A percentile compares a stretch with the other conserved stretches of the same genome.
Conservation (phyloP, 2,113 vertebrate species). For the Peromyscus maniculatus region DNA sequence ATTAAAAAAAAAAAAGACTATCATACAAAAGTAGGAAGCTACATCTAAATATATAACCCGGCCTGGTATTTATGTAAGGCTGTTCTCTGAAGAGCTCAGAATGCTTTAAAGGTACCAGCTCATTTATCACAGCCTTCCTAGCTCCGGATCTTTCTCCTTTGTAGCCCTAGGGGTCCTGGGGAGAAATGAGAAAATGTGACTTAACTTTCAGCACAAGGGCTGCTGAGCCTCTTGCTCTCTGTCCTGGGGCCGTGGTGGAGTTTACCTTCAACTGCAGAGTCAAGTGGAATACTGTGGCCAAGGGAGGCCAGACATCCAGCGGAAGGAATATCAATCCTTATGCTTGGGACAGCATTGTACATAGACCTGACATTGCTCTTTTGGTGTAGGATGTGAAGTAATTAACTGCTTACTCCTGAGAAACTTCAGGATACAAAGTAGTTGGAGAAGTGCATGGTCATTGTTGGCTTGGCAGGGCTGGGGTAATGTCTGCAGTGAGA, state of each 20-base stretch:
- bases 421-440: neutral
- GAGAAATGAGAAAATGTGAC: constrained; percentile 24
- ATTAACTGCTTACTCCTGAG: neutral
- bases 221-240: neutral
- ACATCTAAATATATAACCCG: constrained; percentile 77
- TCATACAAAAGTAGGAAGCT: constrained; percentile 77
- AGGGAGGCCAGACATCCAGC: neutral
- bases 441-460: neutral
- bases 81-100: constrained; percentile 71
- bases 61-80: constrained; percentile 81
- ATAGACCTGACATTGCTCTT: neutral
- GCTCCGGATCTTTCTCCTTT: constrained; percentile 31
- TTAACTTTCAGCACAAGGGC: neutral
- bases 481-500: neutral
- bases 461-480: neutral
- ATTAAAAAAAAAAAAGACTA: neutral
- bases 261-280: neutral
- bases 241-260: neutral
- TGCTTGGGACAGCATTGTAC: accelerated
- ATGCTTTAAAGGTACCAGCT: constrained; percentile 51
- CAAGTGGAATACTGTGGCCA: neutral
- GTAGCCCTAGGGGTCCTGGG: neutral
- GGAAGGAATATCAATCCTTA: neutral
- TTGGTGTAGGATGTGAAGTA: neutral
- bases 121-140: constrained; percentile 63